Base-by-base conservation (phyloP, 2,113 vertebrate species). In the Talpa occidentalis region DNA sequence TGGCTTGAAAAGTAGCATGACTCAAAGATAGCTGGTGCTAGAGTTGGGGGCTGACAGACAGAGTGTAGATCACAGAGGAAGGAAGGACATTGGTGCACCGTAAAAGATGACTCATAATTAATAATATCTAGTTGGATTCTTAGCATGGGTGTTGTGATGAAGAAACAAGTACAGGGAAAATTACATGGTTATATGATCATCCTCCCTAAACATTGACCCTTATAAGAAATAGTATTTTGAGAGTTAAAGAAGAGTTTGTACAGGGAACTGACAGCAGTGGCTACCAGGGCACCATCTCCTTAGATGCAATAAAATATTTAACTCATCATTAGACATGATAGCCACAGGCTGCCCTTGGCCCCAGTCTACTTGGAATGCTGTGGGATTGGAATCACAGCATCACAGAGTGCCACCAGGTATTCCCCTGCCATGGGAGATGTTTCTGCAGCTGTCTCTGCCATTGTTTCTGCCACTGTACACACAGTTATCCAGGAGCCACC, bases 351-450 rank as follows among this genome's bases (percentile, higher is more conserved):
- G 16, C 30, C 5, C 24, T 54, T 2, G 26, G 4, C 11, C 42
- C 17, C 24, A 21, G 6, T 49, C 44, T 66, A 15, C 37, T 64
- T 66, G 42, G n/a, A 67, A 80, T 67, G 30, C 26, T 24, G 14
- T 56, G 15, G 60, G 44, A 28, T 21, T 37, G 76, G 67, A 81
- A 26, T 30, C 4, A 30, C 21, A 40, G 40, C 62, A 14, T 24
- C 35, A 10, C 1, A 1, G 12, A 19, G 21, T 24, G 28, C 32
- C 1, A 1, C 22, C 30, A 59, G 69, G n/a, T 1, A 2, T 28
- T 54, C 35, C 17, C 17, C 12, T 44, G 47, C 73, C 0, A 0
- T n/a, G n/a, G 49, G 35, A 21, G 56, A 32, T 1, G 12, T 32
- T 40, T 26, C 79, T 32, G 35, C 17, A 69, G 54, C 22, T 8